Evolutionary conservation across 2,113 vertebrate species (phyloP).

Genomic region (Gavia stellata): DNA sequence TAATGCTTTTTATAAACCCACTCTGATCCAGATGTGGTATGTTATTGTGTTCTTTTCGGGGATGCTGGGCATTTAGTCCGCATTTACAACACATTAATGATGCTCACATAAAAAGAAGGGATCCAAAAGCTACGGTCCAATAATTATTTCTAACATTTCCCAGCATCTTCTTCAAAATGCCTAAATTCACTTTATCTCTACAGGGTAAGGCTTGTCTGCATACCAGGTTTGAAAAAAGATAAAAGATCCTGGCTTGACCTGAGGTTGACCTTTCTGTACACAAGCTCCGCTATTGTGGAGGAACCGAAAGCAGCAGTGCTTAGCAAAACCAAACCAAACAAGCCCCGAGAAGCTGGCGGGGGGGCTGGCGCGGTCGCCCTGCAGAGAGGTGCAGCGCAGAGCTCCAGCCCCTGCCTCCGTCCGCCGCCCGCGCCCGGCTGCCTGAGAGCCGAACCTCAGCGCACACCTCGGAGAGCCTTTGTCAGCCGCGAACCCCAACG

Average conservation of each 20-base stretch:
- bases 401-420: not conserved
- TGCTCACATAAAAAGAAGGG: not conserved
- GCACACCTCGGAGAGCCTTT: accelerated
- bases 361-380: not conserved
- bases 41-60: not conserved
- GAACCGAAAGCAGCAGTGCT: conserved; percentile 61
- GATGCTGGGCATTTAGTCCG: not conserved
- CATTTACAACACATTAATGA: not conserved
- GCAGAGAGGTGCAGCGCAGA: not conserved
- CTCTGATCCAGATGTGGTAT: conserved; percentile 22
- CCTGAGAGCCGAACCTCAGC: accelerated
- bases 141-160: not conserved
- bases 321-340: conserved; percentile 60
- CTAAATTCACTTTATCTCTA: not conserved
- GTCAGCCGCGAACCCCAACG: accelerated
- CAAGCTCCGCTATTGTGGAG: conserved; percentile 48
- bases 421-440: accelerated
- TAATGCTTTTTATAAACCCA: conserved; percentile 22
- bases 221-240: conserved; percentile 11
- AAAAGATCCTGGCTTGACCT: conserved; percentile 53
- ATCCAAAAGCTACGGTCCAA: not conserved
- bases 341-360: not conserved
- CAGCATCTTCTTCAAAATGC: not conserved
- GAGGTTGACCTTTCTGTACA: conserved; percentile 49
- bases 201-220: conserved; percentile 29